Evolutionary conservation across 2,113 vertebrate species (phyloP).

Genomic region (Paramisgurnus dabryanus): DNA sequence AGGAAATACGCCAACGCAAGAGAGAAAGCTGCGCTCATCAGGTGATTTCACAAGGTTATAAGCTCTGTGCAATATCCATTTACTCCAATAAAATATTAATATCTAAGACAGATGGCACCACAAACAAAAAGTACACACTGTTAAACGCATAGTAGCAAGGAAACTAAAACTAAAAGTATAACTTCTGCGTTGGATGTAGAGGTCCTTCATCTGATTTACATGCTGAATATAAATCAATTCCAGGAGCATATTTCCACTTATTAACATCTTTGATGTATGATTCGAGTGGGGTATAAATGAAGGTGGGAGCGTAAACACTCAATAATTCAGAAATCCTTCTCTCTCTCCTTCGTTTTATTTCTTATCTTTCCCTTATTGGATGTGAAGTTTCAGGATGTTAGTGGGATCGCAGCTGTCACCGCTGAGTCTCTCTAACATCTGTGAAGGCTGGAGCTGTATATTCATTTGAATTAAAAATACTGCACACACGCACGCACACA

Average conservation of each 20-base stretch:
- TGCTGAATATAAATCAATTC: conserved; percentile 17
- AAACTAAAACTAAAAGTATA: conserved; percentile 16
- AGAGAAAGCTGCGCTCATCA: too few relatives aligned
- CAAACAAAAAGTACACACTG: background rate
- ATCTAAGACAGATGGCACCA: background rate
- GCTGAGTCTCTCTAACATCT: conserved; percentile 49
- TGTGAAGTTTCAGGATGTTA: conserved; percentile 49
- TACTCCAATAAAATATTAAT: background rate
- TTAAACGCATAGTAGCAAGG: conserved; percentile 6
- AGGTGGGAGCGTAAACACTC: conserved; percentile 50
- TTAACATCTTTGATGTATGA: conserved; percentile 52
- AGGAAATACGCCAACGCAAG: too few relatives aligned
- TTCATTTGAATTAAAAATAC: conserved; percentile 47
- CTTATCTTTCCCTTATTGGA: conserved; percentile 29
- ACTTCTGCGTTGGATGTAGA: background rate
- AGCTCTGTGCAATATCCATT: background rate
- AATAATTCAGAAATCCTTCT: conserved; percentile 54
- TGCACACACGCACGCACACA: conserved; percentile 5
- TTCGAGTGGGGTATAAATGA: conserved; percentile 28
- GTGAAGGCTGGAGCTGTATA: conserved; percentile 34
- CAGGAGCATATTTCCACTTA: conserved; percentile 29
- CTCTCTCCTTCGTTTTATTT: background rate
- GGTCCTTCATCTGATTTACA: conserved; percentile 30
- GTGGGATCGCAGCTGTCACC: conserved; percentile 47
- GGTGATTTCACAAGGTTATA: too few relatives aligned